Conservation (phyloP, 37 sponge, comb jelly and placozoan species). For the Aphrocallistes beatrix region DNA sequence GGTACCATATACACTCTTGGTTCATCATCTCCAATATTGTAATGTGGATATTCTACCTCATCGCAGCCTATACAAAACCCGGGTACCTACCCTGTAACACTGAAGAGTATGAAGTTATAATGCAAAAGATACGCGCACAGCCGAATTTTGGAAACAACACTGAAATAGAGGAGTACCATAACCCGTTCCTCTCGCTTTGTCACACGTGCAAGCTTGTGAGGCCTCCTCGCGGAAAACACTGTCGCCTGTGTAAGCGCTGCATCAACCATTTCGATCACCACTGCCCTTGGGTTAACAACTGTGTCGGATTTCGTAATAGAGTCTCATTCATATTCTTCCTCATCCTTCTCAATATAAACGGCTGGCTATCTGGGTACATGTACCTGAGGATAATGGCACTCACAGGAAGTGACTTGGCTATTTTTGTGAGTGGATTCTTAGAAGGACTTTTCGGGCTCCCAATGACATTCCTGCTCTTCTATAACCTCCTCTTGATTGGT, state of each 20-base stretch:
- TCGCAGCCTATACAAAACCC: slow-evolving; percentile 43
- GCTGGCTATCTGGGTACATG: slow-evolving; percentile 34
- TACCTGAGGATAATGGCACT: slow-evolving; percentile 23
- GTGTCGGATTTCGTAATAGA: slow-evolving; percentile 67
- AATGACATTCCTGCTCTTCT: slow-evolving; percentile 23
- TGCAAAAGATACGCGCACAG: slow-evolving; percentile 42
- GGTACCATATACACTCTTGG: slow-evolving; percentile 29
- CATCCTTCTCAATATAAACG: slow-evolving; percentile 34
- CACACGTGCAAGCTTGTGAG: slow-evolving; percentile 74
- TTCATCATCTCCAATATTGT: slow-evolving; percentile 41
- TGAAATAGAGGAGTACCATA: slow-evolving; percentile 37
- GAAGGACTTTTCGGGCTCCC: slow-evolving; percentile 37
- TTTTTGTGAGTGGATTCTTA: slow-evolving; percentile 23
- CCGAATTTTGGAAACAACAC: not conserved
- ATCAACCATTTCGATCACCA: slow-evolving; percentile 86
- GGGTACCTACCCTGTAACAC: slow-evolving; percentile 50
- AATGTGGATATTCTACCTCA: slow-evolving; percentile 58
- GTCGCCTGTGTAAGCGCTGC: slow-evolving; percentile 66
- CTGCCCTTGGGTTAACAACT: slow-evolving; percentile 80
- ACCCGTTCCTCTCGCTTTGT: slow-evolving; percentile 73
- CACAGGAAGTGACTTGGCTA: slow-evolving; percentile 23
- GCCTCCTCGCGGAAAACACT: slow-evolving; percentile 72
- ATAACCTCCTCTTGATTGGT: slow-evolving; percentile 34
- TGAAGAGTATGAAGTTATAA: slow-evolving; percentile 50
- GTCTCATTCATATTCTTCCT: slow-evolving; percentile 54